Conservation (phyloP, 2,797 vertebrate genomes). For the Taeniopygia guttata region DNA sequence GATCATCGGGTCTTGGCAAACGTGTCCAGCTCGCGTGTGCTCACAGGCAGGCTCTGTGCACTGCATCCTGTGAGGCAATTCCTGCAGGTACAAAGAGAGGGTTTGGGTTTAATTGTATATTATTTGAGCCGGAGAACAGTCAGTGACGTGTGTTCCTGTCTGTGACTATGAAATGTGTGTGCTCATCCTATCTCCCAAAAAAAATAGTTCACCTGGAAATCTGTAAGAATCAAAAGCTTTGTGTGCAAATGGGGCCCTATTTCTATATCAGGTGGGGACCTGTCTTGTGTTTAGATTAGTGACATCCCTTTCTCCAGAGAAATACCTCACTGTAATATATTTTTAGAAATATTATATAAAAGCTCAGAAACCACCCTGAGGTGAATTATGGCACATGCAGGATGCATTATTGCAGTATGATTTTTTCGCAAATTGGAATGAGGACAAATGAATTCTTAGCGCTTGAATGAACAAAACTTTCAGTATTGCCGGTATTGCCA, state of each 20-base stretch:
- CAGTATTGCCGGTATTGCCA: not conserved
- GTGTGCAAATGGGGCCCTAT: not conserved
- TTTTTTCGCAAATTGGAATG: not conserved
- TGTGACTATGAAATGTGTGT: not conserved
- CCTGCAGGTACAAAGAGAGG: conserved; percentile 3
- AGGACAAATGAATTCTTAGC: not conserved
- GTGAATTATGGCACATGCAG: not conserved
- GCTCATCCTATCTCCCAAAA: not conserved
- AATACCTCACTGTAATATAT: not conserved
- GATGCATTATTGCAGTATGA: not conserved
- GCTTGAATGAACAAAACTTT: not conserved
- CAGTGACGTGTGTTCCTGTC: not conserved
- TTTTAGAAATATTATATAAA: not conserved
- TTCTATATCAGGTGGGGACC: not conserved
- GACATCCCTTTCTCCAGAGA: not conserved
- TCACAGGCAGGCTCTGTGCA: not conserved
- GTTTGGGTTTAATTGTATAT: not conserved
- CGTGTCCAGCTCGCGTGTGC: not conserved
- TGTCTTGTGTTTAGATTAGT: not conserved
- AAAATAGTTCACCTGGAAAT: not conserved
- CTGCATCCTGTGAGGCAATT: not conserved
- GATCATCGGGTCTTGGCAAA: not conserved
- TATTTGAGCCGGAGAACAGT: not conserved
- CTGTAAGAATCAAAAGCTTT: not conserved
- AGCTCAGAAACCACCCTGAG: not conserved